Evolutionary conservation across 2,797 vertebrate species (phyloP).

Genomic region (Psittacula derbiana): DNA sequence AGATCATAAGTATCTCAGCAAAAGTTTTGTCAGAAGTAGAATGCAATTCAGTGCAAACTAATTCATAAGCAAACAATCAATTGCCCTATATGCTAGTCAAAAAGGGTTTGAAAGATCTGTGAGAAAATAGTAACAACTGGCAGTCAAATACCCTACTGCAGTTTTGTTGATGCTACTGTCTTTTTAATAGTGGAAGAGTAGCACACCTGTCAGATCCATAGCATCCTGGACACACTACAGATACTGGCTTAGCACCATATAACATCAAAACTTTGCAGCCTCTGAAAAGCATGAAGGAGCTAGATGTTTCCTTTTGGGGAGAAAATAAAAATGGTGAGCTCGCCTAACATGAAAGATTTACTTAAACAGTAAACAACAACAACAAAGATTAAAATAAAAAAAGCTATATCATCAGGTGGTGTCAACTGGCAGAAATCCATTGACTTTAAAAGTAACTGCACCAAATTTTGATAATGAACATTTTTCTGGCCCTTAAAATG

Average conservation of each 20-base stretch:
- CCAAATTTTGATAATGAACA: background rate
- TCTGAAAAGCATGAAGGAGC: background rate
- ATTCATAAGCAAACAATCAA: background rate
- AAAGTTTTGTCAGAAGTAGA: background rate
- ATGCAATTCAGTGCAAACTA: fast-evolving
- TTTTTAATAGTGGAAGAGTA: background rate
- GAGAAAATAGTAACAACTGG: background rate
- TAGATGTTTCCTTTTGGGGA: background rate
- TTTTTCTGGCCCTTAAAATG: background rate
- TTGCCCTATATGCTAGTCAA: background rate
- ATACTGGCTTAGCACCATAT: background rate
- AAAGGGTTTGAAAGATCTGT: background rate
- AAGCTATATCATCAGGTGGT: background rate
- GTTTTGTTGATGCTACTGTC: background rate
- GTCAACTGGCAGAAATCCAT: background rate
- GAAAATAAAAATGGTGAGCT: background rate
- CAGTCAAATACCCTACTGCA: background rate
- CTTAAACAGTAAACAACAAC: background rate
- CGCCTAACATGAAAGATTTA: background rate
- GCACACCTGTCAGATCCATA: background rate
- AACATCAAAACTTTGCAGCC: background rate
- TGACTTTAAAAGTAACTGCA: background rate
- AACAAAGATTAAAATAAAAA: background rate
- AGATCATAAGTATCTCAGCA: background rate
- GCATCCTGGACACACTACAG: background rate